phyloP scores from a whole-genome alignment of 2,113 vertebrate species.

The Gallinago undulata region DNA sequence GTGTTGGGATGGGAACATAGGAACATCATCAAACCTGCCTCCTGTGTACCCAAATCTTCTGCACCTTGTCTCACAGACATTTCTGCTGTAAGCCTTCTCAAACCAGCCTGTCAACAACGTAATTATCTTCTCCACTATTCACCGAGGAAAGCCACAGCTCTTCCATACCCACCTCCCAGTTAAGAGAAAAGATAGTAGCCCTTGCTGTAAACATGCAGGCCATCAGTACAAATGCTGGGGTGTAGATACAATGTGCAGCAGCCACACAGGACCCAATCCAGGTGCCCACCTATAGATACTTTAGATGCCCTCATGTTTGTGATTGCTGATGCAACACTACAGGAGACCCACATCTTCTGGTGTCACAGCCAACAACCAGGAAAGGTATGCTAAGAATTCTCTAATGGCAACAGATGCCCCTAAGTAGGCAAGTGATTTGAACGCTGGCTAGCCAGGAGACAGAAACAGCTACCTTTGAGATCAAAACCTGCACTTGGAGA shows the following conservation, averaged over 20 bases:
- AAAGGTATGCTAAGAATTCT: not conserved
- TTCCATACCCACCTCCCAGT: not conserved
- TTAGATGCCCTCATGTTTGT: not conserved
- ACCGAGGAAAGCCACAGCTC: not conserved
- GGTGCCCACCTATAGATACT: not conserved
- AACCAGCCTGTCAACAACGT: not conserved
- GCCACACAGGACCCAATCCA: not conserved
- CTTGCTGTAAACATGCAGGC: not conserved
- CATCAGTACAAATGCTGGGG: not conserved
- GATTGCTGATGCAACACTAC: not conserved
- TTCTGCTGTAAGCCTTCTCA: not conserved
- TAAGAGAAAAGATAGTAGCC: not conserved
- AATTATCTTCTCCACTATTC: not conserved
- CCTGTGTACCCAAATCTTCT: not conserved
- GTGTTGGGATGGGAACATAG: not conserved
- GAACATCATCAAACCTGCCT: not conserved
- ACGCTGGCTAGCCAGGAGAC: not conserved
- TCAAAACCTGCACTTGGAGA: not conserved
- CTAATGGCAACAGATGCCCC: too few relatives aligned
- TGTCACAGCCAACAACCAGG: not conserved
- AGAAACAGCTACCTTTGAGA: not conserved
- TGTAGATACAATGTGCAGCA: not conserved
- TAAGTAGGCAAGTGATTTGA: not conserved
- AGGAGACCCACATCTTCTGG: not conserved
- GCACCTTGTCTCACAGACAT: not conserved